These are phyloP conservation scores for Drosophila azteca DNA, from an alignment of 1,140 invertebrate genomes.

Conservation along the genomic window DNA sequence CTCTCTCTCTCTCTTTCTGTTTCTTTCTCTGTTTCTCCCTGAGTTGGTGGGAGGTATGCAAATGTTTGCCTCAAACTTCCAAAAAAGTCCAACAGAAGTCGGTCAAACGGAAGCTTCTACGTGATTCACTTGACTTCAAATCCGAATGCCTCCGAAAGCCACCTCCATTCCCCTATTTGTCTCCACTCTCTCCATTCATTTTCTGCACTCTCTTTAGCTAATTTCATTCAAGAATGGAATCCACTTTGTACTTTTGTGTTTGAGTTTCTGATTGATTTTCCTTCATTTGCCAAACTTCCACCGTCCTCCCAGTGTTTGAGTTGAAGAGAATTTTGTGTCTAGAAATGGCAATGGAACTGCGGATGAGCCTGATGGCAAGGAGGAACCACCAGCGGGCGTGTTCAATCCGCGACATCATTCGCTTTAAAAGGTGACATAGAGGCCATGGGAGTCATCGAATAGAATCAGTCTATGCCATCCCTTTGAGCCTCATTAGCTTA, in stretches of 20 bases:
- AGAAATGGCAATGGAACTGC: too few relatives aligned
- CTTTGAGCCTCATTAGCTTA: too few relatives aligned
- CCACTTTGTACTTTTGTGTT: constrained; percentile 40
- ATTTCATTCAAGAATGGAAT: constrained; percentile 40
- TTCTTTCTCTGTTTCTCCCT: neutral
- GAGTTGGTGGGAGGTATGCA: constrained; percentile 40
- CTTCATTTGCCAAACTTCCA: constrained; percentile 9
- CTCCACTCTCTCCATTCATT: neutral
- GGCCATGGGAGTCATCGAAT: too few relatives aligned
- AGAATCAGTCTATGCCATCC: too few relatives aligned
- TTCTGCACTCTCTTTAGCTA: constrained; percentile 3
- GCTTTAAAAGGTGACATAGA: too few relatives aligned
- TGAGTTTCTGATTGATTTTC: constrained; percentile 72
- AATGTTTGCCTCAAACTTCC: constrained; percentile 46
- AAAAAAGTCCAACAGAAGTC: constrained; percentile 34
- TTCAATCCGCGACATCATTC: neutral
- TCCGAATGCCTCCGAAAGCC: neutral
- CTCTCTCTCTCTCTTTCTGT: neutral
- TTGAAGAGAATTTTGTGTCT: neutral
- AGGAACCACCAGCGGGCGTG: neutral
- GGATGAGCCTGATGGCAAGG: too few relatives aligned
- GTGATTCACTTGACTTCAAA: constrained; percentile 18
- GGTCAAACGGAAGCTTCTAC: constrained; percentile 50
- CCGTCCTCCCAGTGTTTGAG: constrained; percentile 13
- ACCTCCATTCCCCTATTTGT: neutral